Base-by-base conservation (phyloP, 2,797 vertebrate species). In the Eleutherodactylus coqui region DNA sequence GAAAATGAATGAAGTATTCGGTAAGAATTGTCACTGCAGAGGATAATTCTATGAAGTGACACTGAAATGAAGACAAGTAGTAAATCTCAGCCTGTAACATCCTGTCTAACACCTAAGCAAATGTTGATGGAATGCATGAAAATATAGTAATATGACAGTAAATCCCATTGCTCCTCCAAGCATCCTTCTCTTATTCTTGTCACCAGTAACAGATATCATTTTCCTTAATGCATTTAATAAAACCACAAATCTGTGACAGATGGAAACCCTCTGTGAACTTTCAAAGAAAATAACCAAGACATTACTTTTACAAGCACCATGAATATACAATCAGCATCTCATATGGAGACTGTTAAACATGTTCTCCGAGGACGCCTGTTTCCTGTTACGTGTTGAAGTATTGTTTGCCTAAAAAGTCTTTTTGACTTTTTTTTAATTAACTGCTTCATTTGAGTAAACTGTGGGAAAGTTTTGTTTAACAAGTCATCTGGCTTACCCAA, bases 341-440 rank as follows among this genome's bases (percentile, higher is more conserved):
- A 87, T 84, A 84, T 87, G 86, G 86, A 87, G 75, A n/a, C 82
- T 81, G 78, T 87, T 87, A 87, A 78, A 60, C 45, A 34, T 78
- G 79, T 76, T 75, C 86, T 85, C 82, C 38, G 75, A 75, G 86
- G 86, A 81, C 38, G 79, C 45, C 69, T 58, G 70, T 80, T 87
- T 87, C 82, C 82, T 84, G 86, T 87, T 87, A 81, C 69, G 47
- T 75, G 55, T 53, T 53, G 32, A 83, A 78, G 60, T 79, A 32
- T 76, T 67, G 84, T 75, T 85, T 43, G 53, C 82, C 86, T 64
- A 45, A 43, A 79, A 27, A 81, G 75, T 75, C 53, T 47, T 87
- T 43, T 79, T 27, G 75, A 34, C 55, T 62, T 84, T 76, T 79
- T 78, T 69, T 85, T 75, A 87, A 84, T 87, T 84, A 84, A 76